phyloP scores from a whole-genome alignment of 2,797 vertebrate species.

The Anguilla pacifica region DNA sequence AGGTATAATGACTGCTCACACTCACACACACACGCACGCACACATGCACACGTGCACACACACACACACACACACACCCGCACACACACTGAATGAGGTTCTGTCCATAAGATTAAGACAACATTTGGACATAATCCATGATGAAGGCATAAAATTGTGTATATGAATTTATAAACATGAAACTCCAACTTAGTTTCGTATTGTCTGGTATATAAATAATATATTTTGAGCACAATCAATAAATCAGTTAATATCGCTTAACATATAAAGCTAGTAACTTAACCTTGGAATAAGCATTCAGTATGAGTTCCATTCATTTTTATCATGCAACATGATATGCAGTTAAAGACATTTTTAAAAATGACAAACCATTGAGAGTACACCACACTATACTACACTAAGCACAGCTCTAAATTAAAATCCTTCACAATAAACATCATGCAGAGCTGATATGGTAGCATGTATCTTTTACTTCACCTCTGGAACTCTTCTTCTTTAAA shows the following conservation, averaged over 20 bases:
- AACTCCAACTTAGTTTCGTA: not conserved
- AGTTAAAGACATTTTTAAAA: too few relatives aligned
- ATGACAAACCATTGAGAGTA: too few relatives aligned
- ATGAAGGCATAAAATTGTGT: not conserved
- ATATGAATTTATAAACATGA: not conserved
- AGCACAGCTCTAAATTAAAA: too few relatives aligned
- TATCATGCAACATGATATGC: too few relatives aligned
- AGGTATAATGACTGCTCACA: not conserved
- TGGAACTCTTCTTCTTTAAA: not conserved
- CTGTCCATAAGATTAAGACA: not conserved
- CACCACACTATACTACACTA: too few relatives aligned
- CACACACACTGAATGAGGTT: too few relatives aligned
- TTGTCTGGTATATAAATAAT: not conserved
- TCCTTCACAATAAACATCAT: not conserved
- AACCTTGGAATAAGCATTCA: too few relatives aligned
- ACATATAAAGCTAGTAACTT: not conserved
- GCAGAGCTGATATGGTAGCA: not conserved
- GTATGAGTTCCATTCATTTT: too few relatives aligned
- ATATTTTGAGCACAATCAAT: not conserved
- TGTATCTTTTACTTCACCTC: not conserved
- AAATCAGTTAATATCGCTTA: not conserved
- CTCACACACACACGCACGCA: too few relatives aligned
- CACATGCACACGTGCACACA: not conserved
- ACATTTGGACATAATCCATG: not conserved
- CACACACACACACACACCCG: not conserved